These are phyloP conservation scores for Beris morrisii DNA, from an alignment of 2,888 invertebrate species.

Conservation along the genomic window DNA sequence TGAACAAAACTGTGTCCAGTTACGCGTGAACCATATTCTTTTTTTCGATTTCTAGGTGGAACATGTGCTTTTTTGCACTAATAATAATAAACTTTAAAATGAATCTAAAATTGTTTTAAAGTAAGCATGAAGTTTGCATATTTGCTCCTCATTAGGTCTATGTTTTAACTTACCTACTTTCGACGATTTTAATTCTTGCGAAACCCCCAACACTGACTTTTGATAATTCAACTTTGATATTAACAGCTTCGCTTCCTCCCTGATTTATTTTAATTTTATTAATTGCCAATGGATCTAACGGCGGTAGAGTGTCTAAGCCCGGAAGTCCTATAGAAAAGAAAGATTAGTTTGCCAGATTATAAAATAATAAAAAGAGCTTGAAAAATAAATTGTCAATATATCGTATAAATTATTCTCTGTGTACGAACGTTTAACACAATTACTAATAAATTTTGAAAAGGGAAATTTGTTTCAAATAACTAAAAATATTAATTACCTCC, in stretches of 20 bases:
- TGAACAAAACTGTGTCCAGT: no score
- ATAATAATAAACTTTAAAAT: no score
- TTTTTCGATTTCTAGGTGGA: no score
- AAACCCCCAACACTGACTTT: constrained; percentile 70
- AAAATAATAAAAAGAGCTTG: no score
- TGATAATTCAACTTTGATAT: constrained; percentile 71
- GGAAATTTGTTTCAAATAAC: background rate
- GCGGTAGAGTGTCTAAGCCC: constrained; percentile 59
- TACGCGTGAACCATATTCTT: no score
- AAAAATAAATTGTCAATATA: no score
- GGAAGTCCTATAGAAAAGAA: constrained; percentile 48
- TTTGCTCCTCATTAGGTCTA: no score
- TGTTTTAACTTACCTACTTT: constrained; percentile 61
- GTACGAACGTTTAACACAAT: no score
- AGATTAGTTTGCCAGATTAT: background rate
- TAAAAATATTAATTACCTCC: background rate
- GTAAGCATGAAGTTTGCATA: no score
- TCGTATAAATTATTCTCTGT: no score
- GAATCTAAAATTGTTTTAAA: no score
- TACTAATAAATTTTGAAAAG: background rate
- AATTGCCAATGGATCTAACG: constrained; percentile 69
- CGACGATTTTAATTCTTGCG: constrained; percentile 65
- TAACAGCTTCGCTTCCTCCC: constrained; percentile 71
- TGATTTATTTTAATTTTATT: constrained; percentile 70
- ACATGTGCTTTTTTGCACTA: no score